Conservation (phyloP, 2,113 vertebrate genomes). For the Xyrauchen texanus region DNA sequence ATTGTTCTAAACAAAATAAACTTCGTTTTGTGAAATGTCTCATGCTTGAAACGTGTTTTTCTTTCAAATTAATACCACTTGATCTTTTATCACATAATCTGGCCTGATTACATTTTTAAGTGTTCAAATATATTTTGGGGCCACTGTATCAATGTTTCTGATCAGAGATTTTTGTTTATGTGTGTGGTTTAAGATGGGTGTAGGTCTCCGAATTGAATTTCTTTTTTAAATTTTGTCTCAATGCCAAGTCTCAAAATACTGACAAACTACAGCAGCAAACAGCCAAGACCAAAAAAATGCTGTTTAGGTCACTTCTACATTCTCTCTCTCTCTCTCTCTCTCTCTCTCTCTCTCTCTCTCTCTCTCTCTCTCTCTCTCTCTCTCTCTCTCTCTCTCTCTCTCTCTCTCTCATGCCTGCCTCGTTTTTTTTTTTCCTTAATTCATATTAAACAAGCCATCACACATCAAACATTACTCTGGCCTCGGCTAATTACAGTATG, state of each 20-base stretch:
- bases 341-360: too few species aligned
- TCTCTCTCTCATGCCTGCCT: not conserved
- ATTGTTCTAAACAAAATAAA: too few species aligned
- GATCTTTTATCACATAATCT: too few species aligned
- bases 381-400: not conserved
- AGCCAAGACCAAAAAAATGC: not conserved
- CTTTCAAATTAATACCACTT: too few species aligned
- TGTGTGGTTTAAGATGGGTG: constrained; percentile 66
- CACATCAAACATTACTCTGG: constrained; percentile 1
- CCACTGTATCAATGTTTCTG: too few species aligned
- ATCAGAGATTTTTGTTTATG: not conserved
- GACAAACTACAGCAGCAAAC: not conserved
- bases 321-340: too few species aligned
- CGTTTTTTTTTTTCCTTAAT: constrained; percentile 64
- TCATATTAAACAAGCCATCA: constrained; percentile 70
- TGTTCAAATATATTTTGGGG: too few species aligned
- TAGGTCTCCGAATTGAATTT: constrained; percentile 72
- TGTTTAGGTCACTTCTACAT: not conserved
- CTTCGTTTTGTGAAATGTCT: too few species aligned
- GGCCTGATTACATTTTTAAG: too few species aligned
- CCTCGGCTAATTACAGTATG: too few species aligned
- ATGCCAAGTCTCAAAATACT: constrained; percentile 66
- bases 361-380: not conserved
- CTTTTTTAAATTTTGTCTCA: constrained; percentile 56
- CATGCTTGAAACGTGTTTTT: too few species aligned